Base-by-base conservation (phyloP, 1,140 invertebrate genomes). In the Thalassaphorura encarpata region DNA sequence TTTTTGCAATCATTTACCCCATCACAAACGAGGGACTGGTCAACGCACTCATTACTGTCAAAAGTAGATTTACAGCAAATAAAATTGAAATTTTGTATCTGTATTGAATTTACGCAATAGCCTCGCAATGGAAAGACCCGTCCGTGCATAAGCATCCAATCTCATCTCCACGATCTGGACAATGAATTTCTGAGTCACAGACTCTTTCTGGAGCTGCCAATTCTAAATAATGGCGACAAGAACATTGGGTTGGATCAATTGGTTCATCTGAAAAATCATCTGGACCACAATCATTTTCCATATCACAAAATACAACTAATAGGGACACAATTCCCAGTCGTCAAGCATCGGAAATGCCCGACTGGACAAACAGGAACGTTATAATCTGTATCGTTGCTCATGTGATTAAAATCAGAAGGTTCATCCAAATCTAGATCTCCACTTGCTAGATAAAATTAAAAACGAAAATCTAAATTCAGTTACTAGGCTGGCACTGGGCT, bases 231-330 rank as follows among this genome's bases (percentile, higher is more conserved):
- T 48, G 26, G 21, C 36, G 11, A 41, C 53, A 55, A 16, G 27
- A 16, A 41, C 53, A 55, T 48, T 48, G 8, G 5, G 15, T 27
- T 29, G 8, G 8, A 5, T 47, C 42, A n/a, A n/a, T n/a, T 33
- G 53, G 53, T 39, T 55, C 53, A 27, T 55, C 53, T 18, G 53
- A 24, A n/a, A 36, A 48, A 27, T 55, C 53, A 27, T 55, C 53
- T 23, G 6, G 3, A 6, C 53, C 53, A 26, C 53, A 54, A 36
- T 54, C 53, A 49, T 47, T 47, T 5, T 11, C 24, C 13, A 46
- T 36, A 24, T 56, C 54, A 45, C 54, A 56, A 45, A 50, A 56
- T 13, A 47, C 28, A n/a, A 51, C 16, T 50, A 3, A 56, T 42
- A n/a, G 54, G 54, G 13, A 56, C 40, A 45, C 54, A 56, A 33